phyloP scores from a whole-genome alignment of 2,113 vertebrate species.

The Castor canadensis region DNA sequence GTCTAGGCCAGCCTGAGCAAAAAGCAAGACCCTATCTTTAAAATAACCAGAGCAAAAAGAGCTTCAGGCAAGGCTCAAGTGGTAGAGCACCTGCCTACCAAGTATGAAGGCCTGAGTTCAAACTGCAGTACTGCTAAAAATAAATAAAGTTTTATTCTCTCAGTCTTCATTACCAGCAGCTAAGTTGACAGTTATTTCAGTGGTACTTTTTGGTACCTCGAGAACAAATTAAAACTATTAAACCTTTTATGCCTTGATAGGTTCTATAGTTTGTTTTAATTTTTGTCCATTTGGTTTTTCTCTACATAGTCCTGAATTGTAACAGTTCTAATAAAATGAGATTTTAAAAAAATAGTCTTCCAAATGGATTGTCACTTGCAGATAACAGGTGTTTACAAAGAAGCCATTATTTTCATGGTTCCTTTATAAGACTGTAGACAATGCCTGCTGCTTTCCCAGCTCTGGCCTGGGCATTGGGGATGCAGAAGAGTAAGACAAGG shows the following conservation, averaged over 20 bases:
- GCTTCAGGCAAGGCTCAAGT: too few relatives aligned
- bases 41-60: too few relatives aligned
- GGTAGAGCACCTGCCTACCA: too few relatives aligned
- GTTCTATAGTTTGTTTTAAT: neutral
- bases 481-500: neutral
- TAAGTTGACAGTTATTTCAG: slow-evolving; percentile 4
- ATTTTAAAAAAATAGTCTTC: slow-evolving; percentile 23
- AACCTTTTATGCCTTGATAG: neutral
- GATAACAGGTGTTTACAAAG: slow-evolving; percentile 29
- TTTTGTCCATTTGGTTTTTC: neutral
- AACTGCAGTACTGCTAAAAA: too few relatives aligned
- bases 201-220: neutral
- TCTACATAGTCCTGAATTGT: neutral
- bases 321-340: slow-evolving; percentile 18
- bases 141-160: slow-evolving; percentile 1
- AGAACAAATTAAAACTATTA: slow-evolving; percentile 49
- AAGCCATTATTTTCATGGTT: slow-evolving; percentile 26
- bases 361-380: neutral
- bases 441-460: neutral
- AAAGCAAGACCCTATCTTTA: too few relatives aligned
- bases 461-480: neutral
- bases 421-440: neutral
- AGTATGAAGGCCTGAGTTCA: too few relatives aligned
- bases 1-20: too few relatives aligned
- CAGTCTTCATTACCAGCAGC: neutral